Evolutionary conservation across 2,113 vertebrate species (phyloP).

Genomic region (Phasianus colchicus): DNA sequence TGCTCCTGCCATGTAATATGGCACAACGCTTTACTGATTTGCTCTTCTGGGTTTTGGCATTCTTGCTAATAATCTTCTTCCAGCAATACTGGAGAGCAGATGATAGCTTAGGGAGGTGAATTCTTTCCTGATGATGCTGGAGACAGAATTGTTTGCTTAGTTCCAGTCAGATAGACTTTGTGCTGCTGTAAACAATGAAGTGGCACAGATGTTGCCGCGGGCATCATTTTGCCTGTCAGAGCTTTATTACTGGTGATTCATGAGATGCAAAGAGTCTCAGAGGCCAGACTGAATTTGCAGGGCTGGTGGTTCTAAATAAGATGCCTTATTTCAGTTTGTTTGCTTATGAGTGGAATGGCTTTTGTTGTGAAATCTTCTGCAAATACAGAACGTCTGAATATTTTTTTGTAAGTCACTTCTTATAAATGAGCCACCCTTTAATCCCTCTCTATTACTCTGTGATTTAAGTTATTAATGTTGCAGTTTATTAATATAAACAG

Average conservation of each 20-base stretch:
- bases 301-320: not conserved
- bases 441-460: not conserved
- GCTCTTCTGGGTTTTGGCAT: not conserved
- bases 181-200: slow-evolving; percentile 36
- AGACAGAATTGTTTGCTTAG: slow-evolving; percentile 46
- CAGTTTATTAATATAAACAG: not conserved
- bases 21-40: not conserved
- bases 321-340: not conserved
- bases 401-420: not conserved
- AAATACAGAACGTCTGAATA: not conserved
- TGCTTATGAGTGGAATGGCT: not conserved
- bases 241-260: slow-evolving; percentile 57
- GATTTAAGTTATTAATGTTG: not conserved
- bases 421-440: not conserved
- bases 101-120: slow-evolving; percentile 65
- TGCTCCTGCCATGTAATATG: not conserved
- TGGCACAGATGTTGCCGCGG: slow-evolving; percentile 29
- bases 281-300: slow-evolving; percentile 15
- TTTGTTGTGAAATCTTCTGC: not conserved
- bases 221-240: slow-evolving; percentile 25
- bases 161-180: slow-evolving; percentile 36
- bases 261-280: slow-evolving; percentile 3
- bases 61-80: not conserved
- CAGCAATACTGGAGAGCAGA: not conserved
- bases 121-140: slow-evolving; percentile 59